Percentiles rank a stretch among this genome's conserved stretches.
Evolutionary conservation across 2,797 vertebrate species (phyloP).

Genomic region (Pampus argenteus): DNA sequence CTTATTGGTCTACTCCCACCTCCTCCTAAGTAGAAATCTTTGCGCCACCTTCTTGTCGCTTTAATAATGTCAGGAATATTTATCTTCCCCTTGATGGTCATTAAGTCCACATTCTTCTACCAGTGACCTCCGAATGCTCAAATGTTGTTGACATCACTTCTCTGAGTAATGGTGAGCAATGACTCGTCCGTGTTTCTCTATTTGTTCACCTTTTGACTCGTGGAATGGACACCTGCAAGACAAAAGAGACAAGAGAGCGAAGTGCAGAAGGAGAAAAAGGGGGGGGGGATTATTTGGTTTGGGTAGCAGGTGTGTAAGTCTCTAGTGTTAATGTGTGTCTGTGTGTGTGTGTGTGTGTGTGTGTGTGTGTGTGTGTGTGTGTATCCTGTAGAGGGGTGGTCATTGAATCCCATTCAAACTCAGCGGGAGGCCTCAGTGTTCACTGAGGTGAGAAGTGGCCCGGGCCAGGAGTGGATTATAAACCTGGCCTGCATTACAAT

Average conservation of each 20-base stretch:
- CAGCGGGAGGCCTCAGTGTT: conserved; percentile 66
- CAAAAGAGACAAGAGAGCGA: conserved; percentile 60
- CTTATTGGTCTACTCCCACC: conserved; percentile 17
- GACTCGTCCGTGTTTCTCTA: conserved; percentile 48
- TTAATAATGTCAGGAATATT: conserved; percentile 70
- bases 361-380: conserved; percentile 28
- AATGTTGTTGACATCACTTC: conserved; percentile 61
- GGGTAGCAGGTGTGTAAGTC: conserved; percentile 68
- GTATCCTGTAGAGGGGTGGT: conserved; percentile 54
- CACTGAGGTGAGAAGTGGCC: conserved; percentile 79
- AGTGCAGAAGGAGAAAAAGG: conserved; percentile 30
- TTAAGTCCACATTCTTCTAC: conserved; percentile 62
- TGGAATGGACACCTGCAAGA: conserved; percentile 65
- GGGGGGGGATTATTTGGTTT: conserved; percentile 61
- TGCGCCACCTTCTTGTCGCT: conserved; percentile 39
- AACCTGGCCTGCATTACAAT: conserved; percentile 77
- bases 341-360: conserved; percentile 27
- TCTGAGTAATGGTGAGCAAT: conserved; percentile 62
- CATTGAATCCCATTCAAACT: conserved; percentile 65
- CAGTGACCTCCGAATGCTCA: conserved; percentile 62
- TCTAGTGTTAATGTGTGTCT: conserved; percentile 37
- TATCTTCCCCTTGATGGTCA: conserved; percentile 71
- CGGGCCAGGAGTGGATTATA: conserved; percentile 68
- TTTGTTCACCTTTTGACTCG: conserved; percentile 76
- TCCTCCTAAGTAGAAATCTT: conserved; percentile 25